Evolutionary conservation across 2,797 vertebrate genomes (phyloP), one percentile per base, ranked within the genome.

Genomic region (Uromys caudimaculatus): DNA sequence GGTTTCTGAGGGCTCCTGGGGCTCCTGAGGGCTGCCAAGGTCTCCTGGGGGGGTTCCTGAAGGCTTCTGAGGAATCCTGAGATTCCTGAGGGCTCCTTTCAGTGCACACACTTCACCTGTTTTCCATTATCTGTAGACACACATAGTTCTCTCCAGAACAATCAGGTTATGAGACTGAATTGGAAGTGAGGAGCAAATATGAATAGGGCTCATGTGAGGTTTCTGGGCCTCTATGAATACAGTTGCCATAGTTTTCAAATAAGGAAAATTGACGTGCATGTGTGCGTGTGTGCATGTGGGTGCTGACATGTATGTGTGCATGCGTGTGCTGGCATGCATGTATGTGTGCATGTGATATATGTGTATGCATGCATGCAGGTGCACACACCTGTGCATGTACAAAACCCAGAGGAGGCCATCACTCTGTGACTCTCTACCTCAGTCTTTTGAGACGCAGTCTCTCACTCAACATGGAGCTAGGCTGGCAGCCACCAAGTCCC

Each of bases 171-270:
- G 56, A 35, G 2, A 13, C 7, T 23, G 76, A 41, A 8, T n/a
- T 2, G 77, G n/a, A 54, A 5, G 24, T 7, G 44, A 7, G 44
- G 50, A 1, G 12, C 32, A 3, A 16, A 0, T 1, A 58, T 67
- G 67, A 35, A 1, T 87, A 60, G 41, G 47, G 27, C 47, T 84
- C 1, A 12, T 12, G 2, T 47, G 73, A 64, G 2, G 29, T 69
- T 14, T 52, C n/a, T 7, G 1, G 19, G 7, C 75, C 58, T 47
- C 38, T 56, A 23, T 0, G 21, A 13, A 32, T 0, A 4, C 62
- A 47, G 47, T 41, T 2, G 5, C 24, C 1, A 17, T n/a, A 60
- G 77, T 83, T 44, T 41, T 91, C 10, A 47, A 67, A 62, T 1
- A 44, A 88, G 67, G 29, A 19, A 64, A 64, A 64, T 38, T 58